Evolutionary conservation across 2,888 invertebrate genomes (phyloP).

Genomic region (Tupiocoris notatus): DNA sequence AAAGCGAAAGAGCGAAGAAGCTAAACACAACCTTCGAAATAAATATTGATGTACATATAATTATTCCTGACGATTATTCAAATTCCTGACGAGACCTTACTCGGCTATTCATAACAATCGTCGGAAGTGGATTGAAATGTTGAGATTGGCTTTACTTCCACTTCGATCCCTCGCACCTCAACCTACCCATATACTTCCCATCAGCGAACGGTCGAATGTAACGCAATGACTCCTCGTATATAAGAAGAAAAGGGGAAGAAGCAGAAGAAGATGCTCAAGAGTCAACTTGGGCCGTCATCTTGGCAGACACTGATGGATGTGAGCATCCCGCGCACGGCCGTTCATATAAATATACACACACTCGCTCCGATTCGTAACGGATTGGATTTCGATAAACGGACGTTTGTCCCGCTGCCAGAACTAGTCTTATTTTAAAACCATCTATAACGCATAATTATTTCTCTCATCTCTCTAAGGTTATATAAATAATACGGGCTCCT

Average conservation of each 20-base stretch:
- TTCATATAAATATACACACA: constrained; percentile 42
- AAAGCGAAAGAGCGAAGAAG: too few species aligned
- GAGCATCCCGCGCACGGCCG: constrained; percentile 30
- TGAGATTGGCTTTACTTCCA: neutral
- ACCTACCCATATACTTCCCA: too few species aligned
- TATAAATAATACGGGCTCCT: neutral
- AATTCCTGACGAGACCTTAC: neutral
- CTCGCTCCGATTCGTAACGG: constrained; percentile 47
- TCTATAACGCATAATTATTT: constrained; percentile 39
- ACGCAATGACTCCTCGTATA: constrained; percentile 23
- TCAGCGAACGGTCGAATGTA: too few species aligned
- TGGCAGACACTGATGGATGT: constrained; percentile 47
- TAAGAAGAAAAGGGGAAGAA: constrained; percentile 6
- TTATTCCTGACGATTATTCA: too few species aligned
- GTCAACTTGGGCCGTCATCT: constrained; percentile 30
- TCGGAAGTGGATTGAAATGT: neutral
- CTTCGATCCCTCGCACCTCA: neutral
- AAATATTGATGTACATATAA: too few species aligned
- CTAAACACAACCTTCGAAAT: too few species aligned
- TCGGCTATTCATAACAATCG: neutral
- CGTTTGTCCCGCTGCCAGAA: constrained; percentile 39
- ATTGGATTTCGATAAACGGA: constrained; percentile 47
- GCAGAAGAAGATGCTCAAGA: constrained; percentile 21
- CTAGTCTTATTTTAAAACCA: constrained; percentile 33
- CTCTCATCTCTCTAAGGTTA: constrained; percentile 1